A percentile compares a stretch with the other conserved stretches of the same genome.
Conservation (phyloP, 2,888 invertebrate genomes). For the Helicoverpa assulta region DNA sequence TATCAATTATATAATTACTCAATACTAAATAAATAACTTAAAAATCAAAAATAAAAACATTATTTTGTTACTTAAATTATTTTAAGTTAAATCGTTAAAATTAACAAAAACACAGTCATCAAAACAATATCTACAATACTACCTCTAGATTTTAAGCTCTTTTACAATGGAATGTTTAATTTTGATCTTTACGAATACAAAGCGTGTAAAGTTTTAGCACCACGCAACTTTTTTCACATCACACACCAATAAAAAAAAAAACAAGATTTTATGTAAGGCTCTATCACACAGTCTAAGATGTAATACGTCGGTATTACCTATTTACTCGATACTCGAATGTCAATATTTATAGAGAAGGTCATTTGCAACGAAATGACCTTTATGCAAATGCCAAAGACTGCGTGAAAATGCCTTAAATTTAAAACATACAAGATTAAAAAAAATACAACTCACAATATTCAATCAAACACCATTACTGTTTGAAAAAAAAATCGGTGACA, state of each 20-base stretch:
- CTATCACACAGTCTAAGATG: no score
- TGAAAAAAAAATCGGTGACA: no score
- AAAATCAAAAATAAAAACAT: background rate
- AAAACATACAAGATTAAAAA: no score
- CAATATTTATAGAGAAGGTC: no score
- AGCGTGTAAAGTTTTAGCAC: slow-evolving; percentile 50
- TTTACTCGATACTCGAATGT: no score
- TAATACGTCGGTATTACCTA: no score
- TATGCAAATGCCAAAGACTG: no score
- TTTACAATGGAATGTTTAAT: slow-evolving; percentile 81
- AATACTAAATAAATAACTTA: slow-evolving; percentile 15
- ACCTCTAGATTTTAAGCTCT: slow-evolving; percentile 81
- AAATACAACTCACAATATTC: no score
- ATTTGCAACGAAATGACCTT: no score
- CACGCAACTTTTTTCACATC: slow-evolving; percentile 36
- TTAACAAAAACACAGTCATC: slow-evolving; percentile 60
- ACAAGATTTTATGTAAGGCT: no score
- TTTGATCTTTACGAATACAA: slow-evolving; percentile 47
- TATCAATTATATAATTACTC: slow-evolving; percentile 19
- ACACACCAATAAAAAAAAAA: slow-evolving; percentile 9
- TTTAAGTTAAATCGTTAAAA: slow-evolving; percentile 34
- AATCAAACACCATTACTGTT: no score
- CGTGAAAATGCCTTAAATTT: no score
- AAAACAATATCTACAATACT: slow-evolving; percentile 72
- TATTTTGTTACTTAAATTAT: slow-evolving; percentile 5